A percentile compares a stretch with the other conserved stretches of the same genome.
Conservation (phyloP, 2,113 vertebrate genomes). For the Semnornis frantzii region DNA sequence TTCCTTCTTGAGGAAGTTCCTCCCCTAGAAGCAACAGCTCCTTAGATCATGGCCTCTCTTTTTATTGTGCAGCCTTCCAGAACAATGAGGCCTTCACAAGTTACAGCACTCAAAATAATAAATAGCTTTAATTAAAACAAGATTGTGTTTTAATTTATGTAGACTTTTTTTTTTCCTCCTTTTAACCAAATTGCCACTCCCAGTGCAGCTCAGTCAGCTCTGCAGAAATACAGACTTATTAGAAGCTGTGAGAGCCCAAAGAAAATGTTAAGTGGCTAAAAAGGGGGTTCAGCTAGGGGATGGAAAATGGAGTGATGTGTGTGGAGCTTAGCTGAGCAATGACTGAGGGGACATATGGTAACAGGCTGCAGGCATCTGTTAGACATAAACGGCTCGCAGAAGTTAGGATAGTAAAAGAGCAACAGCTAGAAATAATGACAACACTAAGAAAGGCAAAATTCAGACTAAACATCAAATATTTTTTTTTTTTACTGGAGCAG, state of each 20-base stretch:
- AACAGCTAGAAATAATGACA: conserved; percentile 22
- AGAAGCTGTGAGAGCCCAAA: background rate
- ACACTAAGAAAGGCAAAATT: background rate
- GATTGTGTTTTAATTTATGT: background rate
- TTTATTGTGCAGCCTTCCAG: background rate
- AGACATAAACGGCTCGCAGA: conserved; percentile 43
- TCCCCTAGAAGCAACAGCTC: background rate
- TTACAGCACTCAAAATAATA: background rate
- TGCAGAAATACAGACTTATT: background rate
- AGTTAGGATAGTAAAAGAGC: background rate
- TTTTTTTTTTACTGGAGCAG: background rate
- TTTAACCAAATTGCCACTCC: background rate
- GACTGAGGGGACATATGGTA: background rate
- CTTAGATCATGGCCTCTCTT: background rate
- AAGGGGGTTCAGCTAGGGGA: background rate
- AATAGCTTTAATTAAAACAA: background rate
- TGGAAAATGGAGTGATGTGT: background rate
- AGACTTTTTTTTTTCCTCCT: background rate
- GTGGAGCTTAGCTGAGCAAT: background rate
- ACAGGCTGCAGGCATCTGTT: conserved; percentile 26
- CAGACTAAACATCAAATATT: conserved; percentile 5
- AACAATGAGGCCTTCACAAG: background rate
- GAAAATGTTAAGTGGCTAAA: conserved; percentile 29
- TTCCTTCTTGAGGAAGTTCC: background rate
- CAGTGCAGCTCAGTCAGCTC: background rate